Conservation (phyloP, 2,888 invertebrate genomes). For the Diarsia dahlii region DNA sequence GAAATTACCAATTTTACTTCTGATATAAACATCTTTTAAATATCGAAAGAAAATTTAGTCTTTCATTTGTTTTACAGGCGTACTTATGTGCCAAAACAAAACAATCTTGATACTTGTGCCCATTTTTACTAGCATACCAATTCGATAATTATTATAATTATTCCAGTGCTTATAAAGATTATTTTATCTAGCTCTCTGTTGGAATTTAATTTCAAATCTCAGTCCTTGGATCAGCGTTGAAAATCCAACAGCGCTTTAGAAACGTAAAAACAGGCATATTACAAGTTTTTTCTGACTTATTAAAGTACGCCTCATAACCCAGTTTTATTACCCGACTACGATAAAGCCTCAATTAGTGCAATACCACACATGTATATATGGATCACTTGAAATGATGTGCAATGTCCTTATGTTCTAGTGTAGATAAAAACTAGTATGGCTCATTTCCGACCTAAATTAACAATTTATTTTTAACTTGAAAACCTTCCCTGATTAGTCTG, state of each 20-base stretch:
- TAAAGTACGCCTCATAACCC: not conserved
- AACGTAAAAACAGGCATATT: not conserved
- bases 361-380: not conserved
- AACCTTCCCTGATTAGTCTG: not conserved
- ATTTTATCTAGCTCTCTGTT: not conserved
- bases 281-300: not conserved
- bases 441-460: slow-evolving; percentile 19
- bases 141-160: too few relatives aligned
- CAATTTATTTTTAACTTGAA: slow-evolving; percentile 18
- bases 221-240: not conserved
- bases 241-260: not conserved
- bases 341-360: slow-evolving; percentile 3
- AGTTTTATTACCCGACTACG: slow-evolving; percentile 49
- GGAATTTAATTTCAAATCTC: not conserved
- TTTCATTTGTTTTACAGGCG: not conserved
- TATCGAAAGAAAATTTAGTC: slow-evolving; percentile 9
- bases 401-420: slow-evolving; percentile 17
- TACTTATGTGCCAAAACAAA: not conserved
- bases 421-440: slow-evolving; percentile 50
- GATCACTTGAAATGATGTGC: slow-evolving; percentile 8
- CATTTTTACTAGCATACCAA: not conserved
- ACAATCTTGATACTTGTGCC: not conserved
- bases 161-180: not conserved
- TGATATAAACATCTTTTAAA: not conserved
- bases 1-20: slow-evolving; percentile 23